Evolutionary conservation across 2,797 vertebrate genomes (phyloP), one percentile per base, ranked within the genome.

Genomic region (Podargus strigoides): DNA sequence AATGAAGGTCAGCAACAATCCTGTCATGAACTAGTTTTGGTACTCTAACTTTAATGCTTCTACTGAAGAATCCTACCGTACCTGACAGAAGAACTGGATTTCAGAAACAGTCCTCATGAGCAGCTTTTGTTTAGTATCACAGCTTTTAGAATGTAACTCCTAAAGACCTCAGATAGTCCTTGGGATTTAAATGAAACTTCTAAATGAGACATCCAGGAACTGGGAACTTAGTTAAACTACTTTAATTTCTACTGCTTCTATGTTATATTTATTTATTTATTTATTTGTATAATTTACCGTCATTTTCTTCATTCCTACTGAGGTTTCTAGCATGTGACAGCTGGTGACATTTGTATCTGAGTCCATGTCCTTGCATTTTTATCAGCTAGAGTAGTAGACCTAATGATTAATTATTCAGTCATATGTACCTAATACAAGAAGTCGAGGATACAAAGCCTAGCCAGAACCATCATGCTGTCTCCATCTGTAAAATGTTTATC

Each of bases 271-370:
- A 21, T 50, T 60, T 86, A 39, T 58, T 75, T 77, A n/a, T 8
- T 64, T 47, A 4, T 7, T 76, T 55, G 21, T 36, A 53, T 70
- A n/a, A 42, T 73, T 79, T 72, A 5, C 9, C 13, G 44, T 20
- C 0, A 3, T 74, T 87, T 85, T 86, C 19, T 79, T 85, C 27
- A 56, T 47, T 85, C 42, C 19, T 87, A 16, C 59, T 67, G 53
- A 87, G 58, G 12, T 10, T 87, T 18, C 34, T 55, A 85, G 9
- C 22, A 49, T 28, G 9, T 64, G 83, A 86, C 85, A 91, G 69
- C 76, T 78, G 90, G n/a, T 91, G 89, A 78, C 77, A 95, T 93
- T 95, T 93, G 27, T 75, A 42, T 60, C n/a, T 91, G 41, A 90
- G 27, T 86, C 68, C 41, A 39, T 64, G 79, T 88, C 39, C 32